Evolutionary conservation across 1,140 invertebrate genomes (phyloP).

Genomic region (Theocolax elegans): DNA sequence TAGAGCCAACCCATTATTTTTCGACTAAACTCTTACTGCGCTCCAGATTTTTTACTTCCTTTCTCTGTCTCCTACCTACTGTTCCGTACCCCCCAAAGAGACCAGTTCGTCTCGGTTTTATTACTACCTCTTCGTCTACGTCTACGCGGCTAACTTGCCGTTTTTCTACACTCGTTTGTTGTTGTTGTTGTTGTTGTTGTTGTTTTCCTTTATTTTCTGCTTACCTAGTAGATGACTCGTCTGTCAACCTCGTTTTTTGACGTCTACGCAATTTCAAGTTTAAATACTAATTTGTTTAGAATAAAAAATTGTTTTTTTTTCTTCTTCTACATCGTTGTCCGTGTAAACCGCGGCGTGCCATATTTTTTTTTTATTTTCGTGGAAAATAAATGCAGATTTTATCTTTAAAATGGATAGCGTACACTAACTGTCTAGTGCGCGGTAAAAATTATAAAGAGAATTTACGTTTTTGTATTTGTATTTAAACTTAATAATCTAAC

Average conservation of each 20-base stretch:
- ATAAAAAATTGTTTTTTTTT: not conserved
- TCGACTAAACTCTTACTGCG: slow-evolving; percentile 26
- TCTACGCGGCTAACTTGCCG: not conserved
- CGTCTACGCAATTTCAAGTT: not conserved
- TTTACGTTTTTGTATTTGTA: too few species aligned
- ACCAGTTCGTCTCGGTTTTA: slow-evolving; percentile 11
- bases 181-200: not conserved
- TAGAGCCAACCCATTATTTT: slow-evolving; percentile 33
- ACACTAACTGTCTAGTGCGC: too few species aligned
- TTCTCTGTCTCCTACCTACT: not conserved
- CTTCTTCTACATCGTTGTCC: not conserved
- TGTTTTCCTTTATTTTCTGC: too few species aligned
- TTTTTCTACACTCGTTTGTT: not conserved
- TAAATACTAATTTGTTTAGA: not conserved
- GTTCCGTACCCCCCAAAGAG: not conserved
- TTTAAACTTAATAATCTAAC: too few species aligned
- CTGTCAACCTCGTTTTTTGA: not conserved
- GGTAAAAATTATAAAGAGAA: too few species aligned
- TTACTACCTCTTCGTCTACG: not conserved
- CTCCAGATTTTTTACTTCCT: slow-evolving; percentile 11
- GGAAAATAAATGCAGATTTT: too few species aligned
- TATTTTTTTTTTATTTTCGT: too few species aligned
- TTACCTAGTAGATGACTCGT: too few species aligned
- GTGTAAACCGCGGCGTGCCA: too few species aligned
- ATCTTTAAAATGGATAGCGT: too few species aligned